Conservation (phyloP, 92 coral and sea anemone species). For the Galaxea fascicularis region DNA sequence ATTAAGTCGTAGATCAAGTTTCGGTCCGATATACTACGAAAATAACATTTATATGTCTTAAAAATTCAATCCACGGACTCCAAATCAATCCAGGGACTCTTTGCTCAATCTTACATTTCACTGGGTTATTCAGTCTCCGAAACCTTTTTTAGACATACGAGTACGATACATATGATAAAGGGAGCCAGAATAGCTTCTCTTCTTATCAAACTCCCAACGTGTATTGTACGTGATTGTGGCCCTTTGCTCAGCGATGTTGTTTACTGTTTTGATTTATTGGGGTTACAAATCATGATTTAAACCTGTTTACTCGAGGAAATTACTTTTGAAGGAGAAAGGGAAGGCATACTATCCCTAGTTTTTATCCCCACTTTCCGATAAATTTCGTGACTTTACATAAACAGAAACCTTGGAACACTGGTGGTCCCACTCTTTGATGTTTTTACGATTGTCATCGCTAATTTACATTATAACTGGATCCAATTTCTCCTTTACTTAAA, state of each 20-base stretch:
- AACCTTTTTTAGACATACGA: no score
- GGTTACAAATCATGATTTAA: constrained; percentile 1
- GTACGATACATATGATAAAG: no score
- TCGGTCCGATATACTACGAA: background rate
- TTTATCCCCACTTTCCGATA: background rate
- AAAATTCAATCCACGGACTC: no score
- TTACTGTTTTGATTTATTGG: background rate
- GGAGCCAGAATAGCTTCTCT: no score
- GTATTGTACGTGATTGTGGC: background rate
- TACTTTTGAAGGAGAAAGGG: background rate
- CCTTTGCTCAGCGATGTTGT: background rate
- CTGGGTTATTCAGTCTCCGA: background rate
- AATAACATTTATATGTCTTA: background rate
- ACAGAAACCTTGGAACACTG: background rate
- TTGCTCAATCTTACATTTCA: background rate
- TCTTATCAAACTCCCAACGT: no score
- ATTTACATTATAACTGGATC: background rate
- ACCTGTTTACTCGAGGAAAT: background rate
- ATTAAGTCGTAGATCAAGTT: no score
- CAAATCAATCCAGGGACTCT: background rate
- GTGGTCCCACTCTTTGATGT: background rate
- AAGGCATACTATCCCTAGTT: background rate
- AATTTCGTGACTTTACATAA: background rate
- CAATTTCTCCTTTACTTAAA: background rate
- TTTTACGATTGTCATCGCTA: background rate